Conservation (phyloP, 2,797 vertebrate species). For the Rhinoraja longicauda region DNA sequence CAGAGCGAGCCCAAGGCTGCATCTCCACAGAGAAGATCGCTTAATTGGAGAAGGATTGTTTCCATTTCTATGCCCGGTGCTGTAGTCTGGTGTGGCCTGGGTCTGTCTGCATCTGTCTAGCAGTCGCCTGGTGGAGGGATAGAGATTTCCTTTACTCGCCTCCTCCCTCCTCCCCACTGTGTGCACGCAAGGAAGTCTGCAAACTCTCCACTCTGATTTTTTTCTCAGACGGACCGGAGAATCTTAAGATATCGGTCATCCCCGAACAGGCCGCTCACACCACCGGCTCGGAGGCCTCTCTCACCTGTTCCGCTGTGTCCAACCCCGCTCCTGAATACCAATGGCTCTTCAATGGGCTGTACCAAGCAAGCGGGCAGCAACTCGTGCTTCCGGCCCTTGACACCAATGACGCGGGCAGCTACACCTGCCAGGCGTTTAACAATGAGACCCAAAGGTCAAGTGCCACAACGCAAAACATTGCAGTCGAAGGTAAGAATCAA, state of each 20-base stretch:
- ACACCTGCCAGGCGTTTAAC: slow-evolving; percentile 24
- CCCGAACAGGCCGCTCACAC: background rate
- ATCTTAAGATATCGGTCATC: background rate
- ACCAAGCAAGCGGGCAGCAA: background rate
- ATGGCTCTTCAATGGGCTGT: background rate
- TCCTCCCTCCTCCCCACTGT: too few species aligned
- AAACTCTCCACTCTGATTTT: background rate
- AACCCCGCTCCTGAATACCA: background rate
- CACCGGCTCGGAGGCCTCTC: background rate
- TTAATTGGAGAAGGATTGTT: background rate
- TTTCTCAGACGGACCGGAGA: slow-evolving; percentile 27
- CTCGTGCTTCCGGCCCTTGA: background rate
- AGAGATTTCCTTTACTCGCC: background rate
- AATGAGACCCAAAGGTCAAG: background rate
- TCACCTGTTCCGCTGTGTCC: slow-evolving; percentile 13
- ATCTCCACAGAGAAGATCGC: too few species aligned
- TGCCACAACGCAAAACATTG: background rate
- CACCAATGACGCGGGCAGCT: background rate
- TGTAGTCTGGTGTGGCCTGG: background rate
- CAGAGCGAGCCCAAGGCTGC: too few species aligned
- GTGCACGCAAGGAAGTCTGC: background rate
- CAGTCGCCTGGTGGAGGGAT: background rate
- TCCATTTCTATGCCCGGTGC: background rate
- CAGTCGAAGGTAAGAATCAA: background rate
- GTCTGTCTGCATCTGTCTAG: background rate